phyloP scores from a whole-genome alignment of 2,888 invertebrate species.

The Nomada hirtipes region DNA sequence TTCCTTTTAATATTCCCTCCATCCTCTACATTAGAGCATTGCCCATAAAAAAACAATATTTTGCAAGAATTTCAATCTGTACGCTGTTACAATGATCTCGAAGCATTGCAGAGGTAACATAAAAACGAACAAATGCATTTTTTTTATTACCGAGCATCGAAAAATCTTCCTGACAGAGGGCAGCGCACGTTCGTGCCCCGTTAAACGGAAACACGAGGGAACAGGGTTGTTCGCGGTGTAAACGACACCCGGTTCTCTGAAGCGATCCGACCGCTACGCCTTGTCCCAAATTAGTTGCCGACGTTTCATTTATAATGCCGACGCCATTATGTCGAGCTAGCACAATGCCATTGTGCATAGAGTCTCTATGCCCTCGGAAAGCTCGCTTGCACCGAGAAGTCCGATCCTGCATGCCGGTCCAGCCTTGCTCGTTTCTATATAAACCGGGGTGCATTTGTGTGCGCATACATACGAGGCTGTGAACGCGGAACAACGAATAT shows the following conservation, averaged over 20 bases:
- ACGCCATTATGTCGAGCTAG: constrained; percentile 74
- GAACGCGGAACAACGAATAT: constrained; percentile 63
- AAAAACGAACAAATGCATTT: neutral
- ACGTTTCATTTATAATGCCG: constrained; percentile 82
- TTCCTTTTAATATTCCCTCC: too few relatives aligned
- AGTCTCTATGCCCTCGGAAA: constrained; percentile 49
- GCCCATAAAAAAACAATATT: too few relatives aligned
- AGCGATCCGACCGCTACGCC: constrained; percentile 50
- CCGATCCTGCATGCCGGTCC: constrained; percentile 61
- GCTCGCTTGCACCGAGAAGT: constrained; percentile 53
- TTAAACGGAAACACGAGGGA: constrained; percentile 31
- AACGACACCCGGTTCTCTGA: constrained; percentile 47
- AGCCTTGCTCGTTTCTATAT: constrained; percentile 25
- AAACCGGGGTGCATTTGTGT: neutral
- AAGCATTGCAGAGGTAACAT: too few relatives aligned
- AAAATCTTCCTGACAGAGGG: constrained; percentile 7
- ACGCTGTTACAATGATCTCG: too few relatives aligned
- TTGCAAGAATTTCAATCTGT: too few relatives aligned
- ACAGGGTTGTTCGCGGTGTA: constrained; percentile 41
- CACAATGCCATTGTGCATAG: constrained; percentile 78
- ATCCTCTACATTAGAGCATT: too few relatives aligned
- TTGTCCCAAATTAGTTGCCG: constrained; percentile 81
- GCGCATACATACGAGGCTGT: neutral
- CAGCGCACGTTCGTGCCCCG: constrained; percentile 15
- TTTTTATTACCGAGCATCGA: neutral